Evolutionary conservation across 1,140 invertebrate genomes (phyloP).

Genomic region (Achatina immaculata): DNA sequence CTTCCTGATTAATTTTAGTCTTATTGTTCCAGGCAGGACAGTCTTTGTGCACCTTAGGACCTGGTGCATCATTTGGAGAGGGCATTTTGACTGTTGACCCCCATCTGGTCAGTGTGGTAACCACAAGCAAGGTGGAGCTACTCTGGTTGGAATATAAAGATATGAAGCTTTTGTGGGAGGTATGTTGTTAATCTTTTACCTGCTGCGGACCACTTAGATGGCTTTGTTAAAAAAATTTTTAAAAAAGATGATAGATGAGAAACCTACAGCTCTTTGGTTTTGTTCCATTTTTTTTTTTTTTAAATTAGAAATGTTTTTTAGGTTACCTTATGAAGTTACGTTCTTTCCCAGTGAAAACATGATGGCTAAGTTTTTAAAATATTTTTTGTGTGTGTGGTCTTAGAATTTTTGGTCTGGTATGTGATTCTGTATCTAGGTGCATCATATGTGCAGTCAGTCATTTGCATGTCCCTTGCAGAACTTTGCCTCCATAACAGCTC

Average conservation of each 20-base stretch:
- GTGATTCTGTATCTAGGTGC: too few species aligned
- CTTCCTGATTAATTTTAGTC: background rate
- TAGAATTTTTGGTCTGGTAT: too few species aligned
- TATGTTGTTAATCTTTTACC: constrained; percentile 67
- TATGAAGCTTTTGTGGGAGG: constrained; percentile 84
- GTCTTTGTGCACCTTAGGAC: constrained; percentile 79
- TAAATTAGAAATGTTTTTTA: background rate
- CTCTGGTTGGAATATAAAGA: constrained; percentile 82
- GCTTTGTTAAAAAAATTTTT: background rate
- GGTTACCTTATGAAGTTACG: background rate
- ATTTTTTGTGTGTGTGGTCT: background rate
- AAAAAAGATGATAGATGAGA: background rate
- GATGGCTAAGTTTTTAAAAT: background rate
- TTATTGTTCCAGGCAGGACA: constrained; percentile 74
- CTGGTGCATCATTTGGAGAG: constrained; percentile 85
- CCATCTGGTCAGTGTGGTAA: constrained; percentile 81
- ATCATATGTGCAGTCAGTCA: too few species aligned
- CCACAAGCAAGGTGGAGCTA: constrained; percentile 81
- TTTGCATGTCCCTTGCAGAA: too few species aligned
- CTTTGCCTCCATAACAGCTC: too few species aligned
- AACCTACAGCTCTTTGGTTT: background rate
- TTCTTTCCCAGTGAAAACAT: background rate
- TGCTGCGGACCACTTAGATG: background rate
- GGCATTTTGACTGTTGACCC: constrained; percentile 81
- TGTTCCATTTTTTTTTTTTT: background rate